Evolutionary conservation across 2,888 invertebrate species (phyloP).

Genomic region (Hypsopygia costalis): DNA sequence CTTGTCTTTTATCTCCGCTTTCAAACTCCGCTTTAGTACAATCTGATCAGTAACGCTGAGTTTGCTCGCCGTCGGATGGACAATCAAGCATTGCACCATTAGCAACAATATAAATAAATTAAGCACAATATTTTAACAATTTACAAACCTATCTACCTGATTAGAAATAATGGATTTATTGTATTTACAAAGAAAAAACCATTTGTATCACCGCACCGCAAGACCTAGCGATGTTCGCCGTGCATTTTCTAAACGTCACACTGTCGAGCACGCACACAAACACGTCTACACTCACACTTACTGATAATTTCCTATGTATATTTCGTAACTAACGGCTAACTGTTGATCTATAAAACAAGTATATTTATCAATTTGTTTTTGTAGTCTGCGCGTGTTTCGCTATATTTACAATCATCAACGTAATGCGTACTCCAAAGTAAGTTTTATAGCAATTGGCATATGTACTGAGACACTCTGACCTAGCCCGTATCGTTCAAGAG

Average conservation of each 20-base stretch:
- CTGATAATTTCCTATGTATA: conserved; percentile 43
- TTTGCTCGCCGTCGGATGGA: background rate
- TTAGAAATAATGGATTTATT: conserved; percentile 1
- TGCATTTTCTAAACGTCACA: too few species aligned
- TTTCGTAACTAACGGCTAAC: conserved; percentile 36
- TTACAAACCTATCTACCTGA: conserved; percentile 5
- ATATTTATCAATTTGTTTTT: conserved; percentile 24
- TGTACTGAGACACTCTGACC: too few species aligned
- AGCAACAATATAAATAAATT: background rate
- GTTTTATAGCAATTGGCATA: too few species aligned
- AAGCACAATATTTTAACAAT: background rate
- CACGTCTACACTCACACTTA: conserved; percentile 30
- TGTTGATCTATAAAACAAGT: conserved; percentile 47
- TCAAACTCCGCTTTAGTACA: too few species aligned
- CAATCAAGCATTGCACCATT: background rate
- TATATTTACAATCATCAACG: too few species aligned
- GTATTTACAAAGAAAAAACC: background rate
- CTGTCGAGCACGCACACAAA: too few species aligned
- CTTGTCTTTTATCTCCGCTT: too few species aligned
- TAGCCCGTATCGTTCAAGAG: too few species aligned
- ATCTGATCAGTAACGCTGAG: background rate
- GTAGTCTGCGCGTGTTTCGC: background rate
- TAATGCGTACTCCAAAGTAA: too few species aligned
- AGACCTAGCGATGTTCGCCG: too few species aligned
- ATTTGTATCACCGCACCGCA: too few species aligned